Evolutionary conservation across 2,797 vertebrate species (phyloP), one percentile per base, ranked within the genome.

Genomic region (Sardinella longiceps): DNA sequence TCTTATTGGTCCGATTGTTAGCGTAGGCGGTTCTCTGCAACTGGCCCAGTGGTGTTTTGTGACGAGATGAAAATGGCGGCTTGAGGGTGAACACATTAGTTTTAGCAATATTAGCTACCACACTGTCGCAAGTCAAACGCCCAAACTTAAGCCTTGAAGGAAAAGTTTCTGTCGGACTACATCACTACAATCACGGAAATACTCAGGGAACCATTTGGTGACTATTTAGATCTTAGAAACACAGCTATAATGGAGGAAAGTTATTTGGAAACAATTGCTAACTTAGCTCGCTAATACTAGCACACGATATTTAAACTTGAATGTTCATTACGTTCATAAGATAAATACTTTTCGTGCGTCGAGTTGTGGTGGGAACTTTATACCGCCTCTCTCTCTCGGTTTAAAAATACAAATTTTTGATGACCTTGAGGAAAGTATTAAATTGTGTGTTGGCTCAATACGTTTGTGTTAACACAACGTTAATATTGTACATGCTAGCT

Each of bases 21-120:
- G 20, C 70, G 87, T 87, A 84, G 93, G 94, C 89, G 93, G 91
- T 90, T 33, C 6, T 86, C 83, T 60, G 0, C 50, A 45, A 18
- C 83, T 50, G 84, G 84, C 81, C 10, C 84, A 18, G 89, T 90
- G 83, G 91, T 95, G 94, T 95, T 95, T 96, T 94, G 94, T 95
- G 94, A 94, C 94, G 94, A 92, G 91, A 92, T 93, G 94, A 97
- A 97, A 97, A 97, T 97, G 97, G 96, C 96, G 96, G 95, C 93
- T 90, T 90, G 91, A 91, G 84, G 80, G 82, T 87, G 87, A 90
- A 84, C 86, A 88, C 48, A 90, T 89, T 91, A 94, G 92, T 95
- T 94, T 92, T 83, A 82, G 87, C 82, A 85, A 83, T 87, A 86
- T 84, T 77, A 87, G 53, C 70, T 43, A 33, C 85, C 37, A 87